Percentiles rank a stretch among this genome's conserved stretches.
Evolutionary conservation across 2,888 invertebrate species (phyloP).

Genomic region (Anticlea derivata): DNA sequence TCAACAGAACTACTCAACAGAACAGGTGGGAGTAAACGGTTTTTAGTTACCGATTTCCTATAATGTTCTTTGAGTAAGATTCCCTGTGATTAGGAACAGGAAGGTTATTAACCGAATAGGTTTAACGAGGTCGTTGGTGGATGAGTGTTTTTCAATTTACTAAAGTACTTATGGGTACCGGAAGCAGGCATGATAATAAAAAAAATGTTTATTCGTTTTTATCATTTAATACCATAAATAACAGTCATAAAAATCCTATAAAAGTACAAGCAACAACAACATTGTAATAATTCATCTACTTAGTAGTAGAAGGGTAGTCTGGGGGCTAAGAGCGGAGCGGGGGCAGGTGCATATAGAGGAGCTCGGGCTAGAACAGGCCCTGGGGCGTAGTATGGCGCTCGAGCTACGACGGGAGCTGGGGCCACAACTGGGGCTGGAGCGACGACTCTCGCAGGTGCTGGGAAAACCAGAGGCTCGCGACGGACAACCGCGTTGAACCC

Average conservation of each 20-base stretch:
- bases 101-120: background rate
- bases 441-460: slow-evolving; percentile 52
- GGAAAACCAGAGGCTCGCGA: slow-evolving; percentile 72
- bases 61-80: no score
- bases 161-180: no score
- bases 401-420: slow-evolving; percentile 51
- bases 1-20: no score
- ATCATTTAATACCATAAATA: slow-evolving; percentile 72
- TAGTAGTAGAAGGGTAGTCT: slow-evolving; percentile 70
- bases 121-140: no score
- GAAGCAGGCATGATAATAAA: background rate
- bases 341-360: slow-evolving; percentile 46
- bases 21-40: no score
- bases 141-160: no score
- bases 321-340: slow-evolving; percentile 53
- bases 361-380: slow-evolving; percentile 44
- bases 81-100: background rate
- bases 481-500: slow-evolving; percentile 84
- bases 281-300: slow-evolving; percentile 80
- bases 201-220: slow-evolving; percentile 30
- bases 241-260: slow-evolving; percentile 66
- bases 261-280: slow-evolving; percentile 64
- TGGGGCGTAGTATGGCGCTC: slow-evolving; percentile 43
- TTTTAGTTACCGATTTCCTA: no score
- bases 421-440: slow-evolving; percentile 54